Evolutionary conservation across 2,113 vertebrate genomes (phyloP), one percentile per base, ranked within the genome.

Genomic region (Romanogobio albipinnatus): DNA sequence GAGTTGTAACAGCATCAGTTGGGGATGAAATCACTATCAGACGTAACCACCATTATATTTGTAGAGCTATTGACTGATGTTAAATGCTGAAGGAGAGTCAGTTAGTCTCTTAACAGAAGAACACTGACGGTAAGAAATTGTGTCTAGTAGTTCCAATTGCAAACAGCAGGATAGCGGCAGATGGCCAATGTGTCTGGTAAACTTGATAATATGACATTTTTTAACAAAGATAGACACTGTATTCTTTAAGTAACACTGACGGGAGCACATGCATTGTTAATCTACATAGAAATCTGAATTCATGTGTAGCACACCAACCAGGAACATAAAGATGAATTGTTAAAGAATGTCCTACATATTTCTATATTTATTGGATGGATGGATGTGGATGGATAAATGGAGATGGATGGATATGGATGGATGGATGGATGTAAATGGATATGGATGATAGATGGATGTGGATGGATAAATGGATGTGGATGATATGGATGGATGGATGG

Each of bases 101-200:
- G 49, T 71, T 8, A 51, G 51, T 59, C 76, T 39, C 19, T 22
- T 56, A 15, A 17, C 43, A 56, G 68, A 68, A 39, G 13, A 49
- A 79, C 11, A 26, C 43, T n/a, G 59, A 76, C 15, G 22, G 79
- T 61, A 85, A 19, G 58, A 58, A 49, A n/a, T 51, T 53, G 26
- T 39, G 56, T 64, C 66, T 6, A 73, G 47, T 33, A 56, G 33
- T 78, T 78, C 39, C 19, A 59, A 78, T 43, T 11, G 8, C 17
- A 49, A 64, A 33, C 77, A 80, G 59, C 77, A 61, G n/a, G 59
- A 80, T 5, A 45, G 22, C 14, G 2, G 24, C 78, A 81, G 61
- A 66, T 66, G 78, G 36, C 76, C 36, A 26, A 17, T 36, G 53
- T 39, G 29, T 77, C 76, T 22, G 53, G 59, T 58, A 8, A 79